Conservation (phyloP, 1,140 invertebrate species). For the Mamestra configurata region DNA sequence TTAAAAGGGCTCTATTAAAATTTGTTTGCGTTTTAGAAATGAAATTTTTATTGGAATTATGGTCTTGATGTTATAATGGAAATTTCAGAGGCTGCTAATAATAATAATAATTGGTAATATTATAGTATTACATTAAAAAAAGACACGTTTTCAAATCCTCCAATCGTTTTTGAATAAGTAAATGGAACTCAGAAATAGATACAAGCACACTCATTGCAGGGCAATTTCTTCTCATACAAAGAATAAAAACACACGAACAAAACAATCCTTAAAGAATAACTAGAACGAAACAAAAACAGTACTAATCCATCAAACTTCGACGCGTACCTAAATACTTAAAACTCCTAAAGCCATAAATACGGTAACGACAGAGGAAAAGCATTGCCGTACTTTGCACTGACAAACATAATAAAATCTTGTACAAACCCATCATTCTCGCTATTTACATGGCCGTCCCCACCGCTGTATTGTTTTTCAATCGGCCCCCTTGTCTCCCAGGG, state of each 20-base stretch:
- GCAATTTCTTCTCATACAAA: too few species aligned
- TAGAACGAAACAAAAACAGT: not conserved
- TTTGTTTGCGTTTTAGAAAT: not conserved
- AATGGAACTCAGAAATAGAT: too few species aligned
- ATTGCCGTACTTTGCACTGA: conserved; percentile 11
- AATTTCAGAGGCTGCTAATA: too few species aligned
- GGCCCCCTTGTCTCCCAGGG: conserved; percentile 28
- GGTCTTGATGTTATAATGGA: not conserved
- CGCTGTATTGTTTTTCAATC: conserved; percentile 54
- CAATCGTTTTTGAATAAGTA: too few species aligned
- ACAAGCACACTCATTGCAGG: too few species aligned
- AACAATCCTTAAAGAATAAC: not conserved
- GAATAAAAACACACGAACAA: not conserved
- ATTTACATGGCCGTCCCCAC: conserved; percentile 20
- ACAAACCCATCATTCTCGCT: conserved; percentile 34
- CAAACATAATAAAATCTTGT: conserved; percentile 39
- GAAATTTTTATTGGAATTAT: conserved; percentile 20
- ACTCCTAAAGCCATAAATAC: not conserved
- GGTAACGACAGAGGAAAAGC: conserved; percentile 2
- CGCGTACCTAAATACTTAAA: not conserved
- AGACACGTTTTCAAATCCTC: too few species aligned
- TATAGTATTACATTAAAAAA: too few species aligned
- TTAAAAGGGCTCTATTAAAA: conserved; percentile 44
- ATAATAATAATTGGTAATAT: too few species aligned
- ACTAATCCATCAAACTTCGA: not conserved